phyloP scores from a whole-genome alignment of 2,113 vertebrate species.

The Henicopernis longicauda region DNA sequence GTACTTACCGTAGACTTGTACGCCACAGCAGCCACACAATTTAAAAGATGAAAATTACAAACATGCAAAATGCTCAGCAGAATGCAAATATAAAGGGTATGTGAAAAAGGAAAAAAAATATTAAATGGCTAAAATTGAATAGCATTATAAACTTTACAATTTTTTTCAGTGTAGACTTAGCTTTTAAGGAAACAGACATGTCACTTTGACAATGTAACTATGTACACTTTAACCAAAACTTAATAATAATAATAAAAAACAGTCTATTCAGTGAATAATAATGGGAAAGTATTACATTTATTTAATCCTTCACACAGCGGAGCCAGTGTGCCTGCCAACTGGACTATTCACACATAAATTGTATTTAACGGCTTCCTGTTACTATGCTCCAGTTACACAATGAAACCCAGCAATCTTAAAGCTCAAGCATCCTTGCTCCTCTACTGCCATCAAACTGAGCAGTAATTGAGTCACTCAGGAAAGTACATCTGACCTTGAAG shows the following conservation, averaged over 20 bases:
- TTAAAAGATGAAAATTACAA: background rate
- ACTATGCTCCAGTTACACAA: constrained; percentile 57
- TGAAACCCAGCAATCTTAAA: constrained; percentile 50
- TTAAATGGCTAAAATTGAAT: background rate
- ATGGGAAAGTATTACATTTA: constrained; percentile 38
- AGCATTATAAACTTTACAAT: background rate
- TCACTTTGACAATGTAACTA: constrained; percentile 47
- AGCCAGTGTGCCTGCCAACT: constrained; percentile 4
- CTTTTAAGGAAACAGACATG: constrained; percentile 11
- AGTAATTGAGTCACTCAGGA: constrained; percentile 39
- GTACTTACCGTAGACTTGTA: background rate
- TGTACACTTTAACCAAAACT: constrained; percentile 1
- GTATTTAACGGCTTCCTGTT: constrained; percentile 67
- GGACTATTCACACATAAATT: constrained; percentile 53
- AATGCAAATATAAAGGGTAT: background rate
- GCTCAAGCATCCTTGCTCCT: constrained; percentile 41
- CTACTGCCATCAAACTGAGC: constrained; percentile 47
- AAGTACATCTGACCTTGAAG: constrained; percentile 52
- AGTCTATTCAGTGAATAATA: constrained; percentile 23
- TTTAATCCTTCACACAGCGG: constrained; percentile 41
- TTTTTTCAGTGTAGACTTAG: background rate
- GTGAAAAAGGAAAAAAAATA: background rate
- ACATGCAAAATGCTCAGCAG: background rate
- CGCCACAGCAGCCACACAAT: background rate
- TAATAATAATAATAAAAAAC: constrained; percentile 47